These are phyloP conservation scores for Nasonia oneida DNA, from an alignment of 2,888 invertebrate genomes.

Conservation along the genomic window DNA sequence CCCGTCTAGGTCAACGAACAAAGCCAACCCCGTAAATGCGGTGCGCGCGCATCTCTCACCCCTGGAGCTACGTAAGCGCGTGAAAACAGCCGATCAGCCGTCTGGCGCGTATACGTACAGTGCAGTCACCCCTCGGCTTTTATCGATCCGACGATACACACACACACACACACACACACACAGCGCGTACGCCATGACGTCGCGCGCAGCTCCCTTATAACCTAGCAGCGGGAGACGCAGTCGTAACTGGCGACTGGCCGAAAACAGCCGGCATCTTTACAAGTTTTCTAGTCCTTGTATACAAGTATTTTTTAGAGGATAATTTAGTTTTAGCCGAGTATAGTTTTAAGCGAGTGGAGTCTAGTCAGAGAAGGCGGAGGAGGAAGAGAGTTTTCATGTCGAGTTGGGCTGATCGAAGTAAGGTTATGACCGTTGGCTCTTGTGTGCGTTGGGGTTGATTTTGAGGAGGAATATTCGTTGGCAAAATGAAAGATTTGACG, in stretches of 20 bases:
- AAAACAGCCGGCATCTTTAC: constrained; percentile 26
- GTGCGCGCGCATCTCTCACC: constrained; percentile 2
- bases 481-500: constrained; percentile 36
- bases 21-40: neutral
- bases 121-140: constrained; percentile 23
- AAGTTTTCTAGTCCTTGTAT: constrained; percentile 19
- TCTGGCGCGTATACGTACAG: no score
- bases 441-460: neutral
- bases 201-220: constrained; percentile 31
- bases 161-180: neutral
- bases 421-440: constrained; percentile 6
- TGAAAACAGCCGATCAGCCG: constrained; percentile 2
- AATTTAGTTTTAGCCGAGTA: neutral
- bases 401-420: neutral
- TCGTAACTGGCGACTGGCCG: constrained; percentile 39
- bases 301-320: neutral
- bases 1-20: constrained; percentile 13
- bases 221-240: constrained; percentile 34
- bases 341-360: neutral
- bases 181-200: constrained; percentile 21
- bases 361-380: neutral
- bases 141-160: constrained; percentile 43
- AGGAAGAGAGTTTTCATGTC: neutral
- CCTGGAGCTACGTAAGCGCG: neutral
- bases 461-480: neutral